These are phyloP conservation scores for Sphyrna mokarran DNA, from an alignment of 2,113 vertebrate species.

Conservation along the genomic window DNA sequence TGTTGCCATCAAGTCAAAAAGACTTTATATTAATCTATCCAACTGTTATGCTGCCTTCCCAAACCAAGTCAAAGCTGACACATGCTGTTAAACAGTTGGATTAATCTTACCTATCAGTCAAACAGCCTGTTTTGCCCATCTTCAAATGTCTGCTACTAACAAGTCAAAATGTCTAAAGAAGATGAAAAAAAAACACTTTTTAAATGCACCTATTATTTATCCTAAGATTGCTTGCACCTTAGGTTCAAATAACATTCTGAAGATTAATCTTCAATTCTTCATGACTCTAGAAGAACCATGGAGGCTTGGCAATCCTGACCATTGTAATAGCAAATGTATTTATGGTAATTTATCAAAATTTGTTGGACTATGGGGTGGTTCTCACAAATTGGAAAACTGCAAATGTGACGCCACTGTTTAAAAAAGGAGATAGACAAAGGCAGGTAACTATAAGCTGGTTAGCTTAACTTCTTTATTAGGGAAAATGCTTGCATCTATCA, in stretches of 20 bases:
- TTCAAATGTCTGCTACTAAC: neutral
- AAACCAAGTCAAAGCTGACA: neutral
- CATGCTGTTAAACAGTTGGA: neutral
- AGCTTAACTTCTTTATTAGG: no score
- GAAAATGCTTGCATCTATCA: no score
- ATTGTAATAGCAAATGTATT: neutral
- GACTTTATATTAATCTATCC: neutral
- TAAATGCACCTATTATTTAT: neutral
- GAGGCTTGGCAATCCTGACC: neutral
- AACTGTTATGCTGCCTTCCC: neutral
- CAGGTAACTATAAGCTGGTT: no score
- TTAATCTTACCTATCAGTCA: neutral
- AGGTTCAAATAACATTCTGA: neutral
- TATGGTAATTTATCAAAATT: no score
- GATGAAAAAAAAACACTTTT: neutral
- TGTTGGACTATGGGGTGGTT: no score
- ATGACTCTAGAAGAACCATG: neutral
- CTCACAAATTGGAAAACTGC: no score
- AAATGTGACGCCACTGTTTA: no score
- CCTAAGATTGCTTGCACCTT: neutral
- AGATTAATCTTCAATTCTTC: neutral
- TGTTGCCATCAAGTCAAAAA: no score
- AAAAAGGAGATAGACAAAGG: no score
- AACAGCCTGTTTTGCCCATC: neutral
- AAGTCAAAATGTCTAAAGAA: neutral